Percentiles rank a stretch among this genome's conserved stretches.
Conservation (phyloP, 2,113 vertebrate genomes). For the Rana temporaria region DNA sequence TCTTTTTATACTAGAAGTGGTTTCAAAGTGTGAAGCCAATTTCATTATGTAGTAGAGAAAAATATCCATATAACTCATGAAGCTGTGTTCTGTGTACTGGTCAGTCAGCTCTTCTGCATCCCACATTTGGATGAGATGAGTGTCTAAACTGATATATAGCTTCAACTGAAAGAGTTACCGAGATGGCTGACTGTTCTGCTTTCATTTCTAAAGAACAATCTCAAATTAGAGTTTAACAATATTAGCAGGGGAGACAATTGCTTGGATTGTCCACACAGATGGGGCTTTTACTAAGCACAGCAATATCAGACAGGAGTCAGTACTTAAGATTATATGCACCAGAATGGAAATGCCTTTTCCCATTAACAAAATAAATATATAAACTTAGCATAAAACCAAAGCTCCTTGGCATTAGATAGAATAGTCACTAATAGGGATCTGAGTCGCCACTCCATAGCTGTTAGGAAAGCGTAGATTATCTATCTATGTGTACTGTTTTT, state of each 20-base stretch:
- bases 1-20: constrained; percentile 42
- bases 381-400: too few relatives aligned
- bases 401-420: too few relatives aligned
- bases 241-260: constrained; percentile 16
- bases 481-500: too few relatives aligned
- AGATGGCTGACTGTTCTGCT: constrained; percentile 39
- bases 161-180: constrained; percentile 22
- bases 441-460: too few relatives aligned
- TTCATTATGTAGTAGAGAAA: constrained; percentile 37
- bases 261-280: constrained; percentile 25
- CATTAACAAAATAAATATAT: too few relatives aligned
- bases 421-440: too few relatives aligned
- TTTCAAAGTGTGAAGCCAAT: constrained; percentile 53
- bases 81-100: constrained; percentile 32
- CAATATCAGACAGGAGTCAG: too few relatives aligned
- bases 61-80: constrained; percentile 56
- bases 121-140: constrained; percentile 42
- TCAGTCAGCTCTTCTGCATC: constrained; percentile 26
- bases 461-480: too few relatives aligned
- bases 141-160: constrained; percentile 50
- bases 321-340: too few relatives aligned
- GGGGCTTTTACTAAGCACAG: not conserved
- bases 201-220: constrained; percentile 30
- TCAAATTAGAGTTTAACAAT: constrained; percentile 13
- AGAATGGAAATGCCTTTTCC: too few relatives aligned